Evolutionary conservation across 2,113 vertebrate species (phyloP).

Genomic region (Pogona vitticeps): DNA sequence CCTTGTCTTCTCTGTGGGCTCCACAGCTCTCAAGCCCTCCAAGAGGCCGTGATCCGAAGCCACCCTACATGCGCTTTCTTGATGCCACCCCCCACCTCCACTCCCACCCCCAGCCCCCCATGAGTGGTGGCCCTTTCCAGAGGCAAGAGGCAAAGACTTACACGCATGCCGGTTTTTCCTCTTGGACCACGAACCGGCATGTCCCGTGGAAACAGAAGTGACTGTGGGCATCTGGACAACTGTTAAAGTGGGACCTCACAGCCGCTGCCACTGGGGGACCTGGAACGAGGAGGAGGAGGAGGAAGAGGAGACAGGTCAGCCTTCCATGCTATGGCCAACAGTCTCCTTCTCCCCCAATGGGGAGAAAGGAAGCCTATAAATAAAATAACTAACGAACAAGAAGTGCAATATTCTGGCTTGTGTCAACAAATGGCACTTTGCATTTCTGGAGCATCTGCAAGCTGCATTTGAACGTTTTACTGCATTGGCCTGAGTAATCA

Average conservation of each 20-base stretch:
- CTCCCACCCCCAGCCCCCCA: too few relatives aligned
- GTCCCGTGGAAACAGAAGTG: conserved; percentile 91
- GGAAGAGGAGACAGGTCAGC: background rate
- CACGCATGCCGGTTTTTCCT: conserved; percentile 87
- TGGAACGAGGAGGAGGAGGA: conserved; percentile 45
- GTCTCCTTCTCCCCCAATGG: too few relatives aligned
- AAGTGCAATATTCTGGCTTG: too few relatives aligned
- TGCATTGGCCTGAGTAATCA: background rate
- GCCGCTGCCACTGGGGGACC: conserved; percentile 84
- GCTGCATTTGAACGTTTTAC: background rate
- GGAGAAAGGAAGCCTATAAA: too few relatives aligned
- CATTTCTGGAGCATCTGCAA: background rate
- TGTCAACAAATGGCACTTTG: background rate
- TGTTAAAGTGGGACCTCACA: conserved; percentile 87
- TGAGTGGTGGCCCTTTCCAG: too few relatives aligned
- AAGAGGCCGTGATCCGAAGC: too few relatives aligned
- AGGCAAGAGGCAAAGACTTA: conserved; percentile 71
- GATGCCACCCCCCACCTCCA: too few relatives aligned
- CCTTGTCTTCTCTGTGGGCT: background rate
- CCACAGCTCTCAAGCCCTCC: background rate
- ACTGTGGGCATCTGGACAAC: conserved; percentile 86
- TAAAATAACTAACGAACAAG: background rate
- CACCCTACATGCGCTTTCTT: too few relatives aligned
- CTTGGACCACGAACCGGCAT: conserved; percentile 88
- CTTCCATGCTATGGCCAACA: too few relatives aligned